Conservation (phyloP, 2,888 invertebrate species). For the Leptura quadrifasciata region DNA sequence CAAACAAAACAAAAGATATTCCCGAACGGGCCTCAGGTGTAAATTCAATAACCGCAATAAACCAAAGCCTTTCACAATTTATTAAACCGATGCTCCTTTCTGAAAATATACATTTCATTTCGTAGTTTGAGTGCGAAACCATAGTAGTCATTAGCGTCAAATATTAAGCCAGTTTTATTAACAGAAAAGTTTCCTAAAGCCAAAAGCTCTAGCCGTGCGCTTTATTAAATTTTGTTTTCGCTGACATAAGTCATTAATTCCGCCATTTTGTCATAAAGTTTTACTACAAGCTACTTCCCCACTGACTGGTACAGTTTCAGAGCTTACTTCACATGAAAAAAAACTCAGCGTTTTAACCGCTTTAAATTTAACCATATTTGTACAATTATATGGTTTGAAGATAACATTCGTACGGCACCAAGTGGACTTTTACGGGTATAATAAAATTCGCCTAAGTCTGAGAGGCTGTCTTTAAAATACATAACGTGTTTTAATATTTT, state of each 20-base stretch:
- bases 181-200: conserved; percentile 63
- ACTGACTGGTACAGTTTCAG: not conserved
- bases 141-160: conserved; percentile 65
- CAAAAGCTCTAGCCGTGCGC: conserved; percentile 55
- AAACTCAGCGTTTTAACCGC: not conserved
- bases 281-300: conserved; percentile 21
- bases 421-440: too few relatives aligned
- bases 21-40: conserved; percentile 15
- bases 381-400: not conserved
- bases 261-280: conserved; percentile 59
- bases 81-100: conserved; percentile 19
- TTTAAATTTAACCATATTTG: conserved; percentile 2
- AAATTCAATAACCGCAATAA: conserved; percentile 8
- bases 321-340: conserved; percentile 12
- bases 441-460: too few relatives aligned
- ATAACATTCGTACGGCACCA: too few relatives aligned
- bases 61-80: conserved; percentile 22
- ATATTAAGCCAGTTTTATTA: conserved; percentile 66
- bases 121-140: conserved; percentile 54
- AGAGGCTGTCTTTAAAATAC: too few relatives aligned
- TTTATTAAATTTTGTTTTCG: conserved; percentile 66
- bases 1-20: conserved; percentile 8
- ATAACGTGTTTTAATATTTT: too few relatives aligned
- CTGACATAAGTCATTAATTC: conserved; percentile 63
- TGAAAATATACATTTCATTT: conserved; percentile 24